Conservation (phyloP, 2,888 invertebrate genomes). For the Ornithoptera priamus region DNA sequence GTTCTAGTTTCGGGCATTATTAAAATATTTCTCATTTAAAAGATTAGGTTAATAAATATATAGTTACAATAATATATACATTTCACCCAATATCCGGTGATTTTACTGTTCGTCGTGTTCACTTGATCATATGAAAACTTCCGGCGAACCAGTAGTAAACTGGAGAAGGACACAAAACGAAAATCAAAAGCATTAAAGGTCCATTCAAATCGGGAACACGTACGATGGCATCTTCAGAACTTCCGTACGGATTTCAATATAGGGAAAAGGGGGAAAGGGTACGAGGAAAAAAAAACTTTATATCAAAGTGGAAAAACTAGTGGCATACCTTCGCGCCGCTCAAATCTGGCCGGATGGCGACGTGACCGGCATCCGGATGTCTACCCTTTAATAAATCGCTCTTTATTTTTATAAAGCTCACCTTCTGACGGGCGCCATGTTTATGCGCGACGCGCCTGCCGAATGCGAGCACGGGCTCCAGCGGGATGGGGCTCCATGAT, state of each 20-base stretch:
- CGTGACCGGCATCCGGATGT: constrained; percentile 57
- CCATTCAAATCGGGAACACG: constrained; percentile 29
- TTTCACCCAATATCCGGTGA: too few relatives aligned
- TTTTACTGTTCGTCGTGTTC: too few relatives aligned
- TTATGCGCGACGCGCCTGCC: constrained; percentile 65
- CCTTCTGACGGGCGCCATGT: constrained; percentile 67
- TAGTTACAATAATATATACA: too few relatives aligned
- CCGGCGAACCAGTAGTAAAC: constrained; percentile 13
- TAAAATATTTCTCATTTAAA: too few relatives aligned
- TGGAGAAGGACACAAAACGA: constrained; percentile 11
- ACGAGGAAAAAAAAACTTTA: constrained; percentile 56
- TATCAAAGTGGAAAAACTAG: constrained; percentile 57
- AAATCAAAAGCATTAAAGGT: constrained; percentile 38
- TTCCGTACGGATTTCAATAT: constrained; percentile 69
- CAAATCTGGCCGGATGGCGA: constrained; percentile 64
- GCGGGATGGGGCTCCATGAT: constrained; percentile 34
- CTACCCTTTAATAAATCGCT: constrained; percentile 74
- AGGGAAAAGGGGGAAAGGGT: constrained; percentile 42
- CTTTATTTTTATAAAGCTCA: constrained; percentile 72
- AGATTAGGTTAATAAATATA: too few relatives aligned
- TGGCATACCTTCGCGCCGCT: constrained; percentile 54
- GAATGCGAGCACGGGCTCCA: constrained; percentile 55
- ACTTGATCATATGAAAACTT: too few relatives aligned
- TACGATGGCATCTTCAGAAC: constrained; percentile 39
- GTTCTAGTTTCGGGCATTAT: too few relatives aligned